These are phyloP conservation scores for Aleadryas rufinucha DNA, from an alignment of 2,113 vertebrate genomes.

Conservation along the genomic window DNA sequence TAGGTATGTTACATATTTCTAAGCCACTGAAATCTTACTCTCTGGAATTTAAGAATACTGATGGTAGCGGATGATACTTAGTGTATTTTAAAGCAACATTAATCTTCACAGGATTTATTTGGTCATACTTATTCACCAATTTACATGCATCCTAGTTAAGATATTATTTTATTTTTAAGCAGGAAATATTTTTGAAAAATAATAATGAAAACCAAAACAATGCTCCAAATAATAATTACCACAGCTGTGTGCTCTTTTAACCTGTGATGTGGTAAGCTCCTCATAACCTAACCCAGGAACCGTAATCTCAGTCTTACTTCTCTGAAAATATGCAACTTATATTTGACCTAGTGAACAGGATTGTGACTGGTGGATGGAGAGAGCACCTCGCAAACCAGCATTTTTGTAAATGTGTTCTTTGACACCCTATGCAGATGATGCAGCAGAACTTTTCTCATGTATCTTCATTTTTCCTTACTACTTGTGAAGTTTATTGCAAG, in stretches of 20 bases:
- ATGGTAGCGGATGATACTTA: not conserved
- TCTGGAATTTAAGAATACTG: not conserved
- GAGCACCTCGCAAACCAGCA: not conserved
- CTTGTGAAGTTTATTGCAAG: not conserved
- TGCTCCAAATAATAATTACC: not conserved
- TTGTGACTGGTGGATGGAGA: not conserved
- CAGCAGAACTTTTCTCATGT: not conserved
- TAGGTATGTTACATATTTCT: constrained; percentile 76
- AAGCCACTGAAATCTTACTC: not conserved
- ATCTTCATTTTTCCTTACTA: not conserved
- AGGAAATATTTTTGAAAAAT: not conserved
- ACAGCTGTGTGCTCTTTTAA: not conserved
- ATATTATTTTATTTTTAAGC: not conserved
- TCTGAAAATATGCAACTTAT: not conserved
- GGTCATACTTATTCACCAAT: not conserved
- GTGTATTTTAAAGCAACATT: not conserved
- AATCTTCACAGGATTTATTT: not conserved
- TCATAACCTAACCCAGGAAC: not conserved
- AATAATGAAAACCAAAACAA: not conserved
- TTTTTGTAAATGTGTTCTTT: not conserved
- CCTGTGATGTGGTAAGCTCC: not conserved
- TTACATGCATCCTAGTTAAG: not conserved
- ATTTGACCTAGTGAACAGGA: not conserved
- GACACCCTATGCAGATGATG: not conserved
- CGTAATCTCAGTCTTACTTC: not conserved